Evolutionary conservation across 2,888 invertebrate genomes (phyloP).

Genomic region (Cerceris rybyensis): DNA sequence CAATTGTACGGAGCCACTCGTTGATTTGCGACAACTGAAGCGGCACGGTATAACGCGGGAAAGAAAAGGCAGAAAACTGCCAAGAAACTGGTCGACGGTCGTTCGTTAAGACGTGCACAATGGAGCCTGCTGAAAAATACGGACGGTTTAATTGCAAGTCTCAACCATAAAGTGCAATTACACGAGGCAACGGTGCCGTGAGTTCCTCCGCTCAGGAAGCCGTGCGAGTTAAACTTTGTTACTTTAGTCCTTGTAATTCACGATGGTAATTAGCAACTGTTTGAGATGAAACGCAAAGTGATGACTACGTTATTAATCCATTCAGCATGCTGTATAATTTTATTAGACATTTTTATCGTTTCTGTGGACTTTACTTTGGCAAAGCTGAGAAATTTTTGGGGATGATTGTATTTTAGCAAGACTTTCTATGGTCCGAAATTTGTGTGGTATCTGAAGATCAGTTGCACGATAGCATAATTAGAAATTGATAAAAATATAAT

Average conservation of each 20-base stretch:
- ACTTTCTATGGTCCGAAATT: too few species aligned
- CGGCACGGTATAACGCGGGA: constrained; percentile 69
- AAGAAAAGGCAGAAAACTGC: constrained; percentile 34
- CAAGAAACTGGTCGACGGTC: constrained; percentile 3
- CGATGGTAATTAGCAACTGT: background rate
- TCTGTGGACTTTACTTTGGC: too few species aligned
- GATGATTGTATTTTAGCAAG: too few species aligned
- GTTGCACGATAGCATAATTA: too few species aligned
- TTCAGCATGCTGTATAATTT: too few species aligned
- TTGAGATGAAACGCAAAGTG: too few species aligned
- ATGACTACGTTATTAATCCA: too few species aligned
- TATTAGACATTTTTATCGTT: too few species aligned
- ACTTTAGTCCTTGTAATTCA: background rate
- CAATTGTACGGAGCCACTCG: constrained; percentile 74
- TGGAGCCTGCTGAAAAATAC: constrained; percentile 1
- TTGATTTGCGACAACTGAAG: constrained; percentile 80
- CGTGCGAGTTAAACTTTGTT: background rate
- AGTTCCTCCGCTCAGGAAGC: background rate
- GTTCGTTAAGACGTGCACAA: constrained; percentile 1
- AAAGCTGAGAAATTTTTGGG: too few species aligned
- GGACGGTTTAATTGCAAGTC: constrained; percentile 39
- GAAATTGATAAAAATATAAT: too few species aligned
- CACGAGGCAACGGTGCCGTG: background rate
- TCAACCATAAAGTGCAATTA: constrained; percentile 5
- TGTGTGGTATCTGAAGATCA: too few species aligned